Conservation (phyloP, 2,888 invertebrate genomes). For the Brassicogethes aeneus region DNA sequence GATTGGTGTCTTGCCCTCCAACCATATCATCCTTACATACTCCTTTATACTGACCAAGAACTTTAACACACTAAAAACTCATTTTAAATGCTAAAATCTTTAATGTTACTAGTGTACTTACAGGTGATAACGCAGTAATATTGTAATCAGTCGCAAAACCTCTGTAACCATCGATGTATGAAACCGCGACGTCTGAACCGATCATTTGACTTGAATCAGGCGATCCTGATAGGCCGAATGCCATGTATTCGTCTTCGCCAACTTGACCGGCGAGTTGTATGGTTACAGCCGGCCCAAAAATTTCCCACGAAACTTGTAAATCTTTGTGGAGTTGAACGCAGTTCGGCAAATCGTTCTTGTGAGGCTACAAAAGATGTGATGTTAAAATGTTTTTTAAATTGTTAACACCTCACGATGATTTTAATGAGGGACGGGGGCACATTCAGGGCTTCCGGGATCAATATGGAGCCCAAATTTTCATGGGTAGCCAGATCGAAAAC, state of each 20-base stretch:
- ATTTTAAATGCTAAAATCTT: background rate
- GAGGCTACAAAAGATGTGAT: constrained; percentile 35
- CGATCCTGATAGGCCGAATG: constrained; percentile 81
- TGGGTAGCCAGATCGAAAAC: constrained; percentile 63
- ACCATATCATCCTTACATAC: constrained; percentile 78
- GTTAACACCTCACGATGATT: constrained; percentile 38
- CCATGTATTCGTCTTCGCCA: constrained; percentile 70
- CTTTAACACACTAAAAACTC: constrained; percentile 64
- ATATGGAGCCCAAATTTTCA: constrained; percentile 62
- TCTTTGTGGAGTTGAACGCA: constrained; percentile 80
- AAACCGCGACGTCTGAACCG: constrained; percentile 76
- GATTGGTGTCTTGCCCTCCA: constrained; percentile 74
- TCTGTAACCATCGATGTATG: constrained; percentile 60
- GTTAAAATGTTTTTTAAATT: background rate
- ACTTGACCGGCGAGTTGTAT: constrained; percentile 75
- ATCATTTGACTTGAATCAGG: constrained; percentile 65
- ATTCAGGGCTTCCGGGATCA: constrained; percentile 72
- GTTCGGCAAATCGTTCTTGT: constrained; percentile 63
- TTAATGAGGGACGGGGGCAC: constrained; percentile 78
- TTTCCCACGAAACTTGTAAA: constrained; percentile 80
- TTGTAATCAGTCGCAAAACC: constrained; percentile 78
- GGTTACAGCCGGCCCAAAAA: constrained; percentile 81
- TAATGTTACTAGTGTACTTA: constrained; percentile 33
- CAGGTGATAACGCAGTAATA: constrained; percentile 72
- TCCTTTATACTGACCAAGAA: constrained; percentile 76